A percentile compares a stretch with the other conserved stretches of the same genome.
Conservation (phyloP, 2,113 vertebrate species). For the Tragelaphus buxtoni region DNA sequence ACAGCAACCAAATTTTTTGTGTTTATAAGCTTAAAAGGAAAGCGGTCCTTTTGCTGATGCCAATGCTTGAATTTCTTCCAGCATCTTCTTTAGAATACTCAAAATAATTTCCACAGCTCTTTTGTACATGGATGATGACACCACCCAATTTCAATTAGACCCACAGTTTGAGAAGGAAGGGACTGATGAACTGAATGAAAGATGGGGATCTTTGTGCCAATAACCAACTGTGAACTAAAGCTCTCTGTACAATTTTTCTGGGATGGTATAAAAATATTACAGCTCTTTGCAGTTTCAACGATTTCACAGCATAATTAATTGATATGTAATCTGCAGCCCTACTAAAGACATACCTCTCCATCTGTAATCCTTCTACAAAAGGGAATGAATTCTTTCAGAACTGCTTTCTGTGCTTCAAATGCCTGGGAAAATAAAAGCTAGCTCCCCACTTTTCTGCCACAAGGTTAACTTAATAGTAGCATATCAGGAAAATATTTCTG, state of each 20-base stretch:
- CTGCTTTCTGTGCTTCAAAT: slow-evolving; percentile 10
- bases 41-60: not conserved
- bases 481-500: slow-evolving; percentile 80
- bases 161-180: not conserved
- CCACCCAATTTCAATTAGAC: not conserved
- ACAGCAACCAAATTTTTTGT: slow-evolving; percentile 16
- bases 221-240: not conserved
- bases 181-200: not conserved
- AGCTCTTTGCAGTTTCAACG: not conserved
- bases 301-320: slow-evolving; percentile 18
- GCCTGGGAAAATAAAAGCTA: slow-evolving; percentile 52
- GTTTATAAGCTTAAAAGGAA: slow-evolving; percentile 1
- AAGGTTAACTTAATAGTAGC: slow-evolving; percentile 88
- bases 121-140: not conserved
- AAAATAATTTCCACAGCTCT: slow-evolving; percentile 22
- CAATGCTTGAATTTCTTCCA: not conserved
- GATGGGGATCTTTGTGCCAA: not conserved
- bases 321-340: not conserved
- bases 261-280: not conserved
- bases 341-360: not conserved
- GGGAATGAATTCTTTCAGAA: slow-evolving; percentile 28
- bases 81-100: not conserved
- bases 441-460: slow-evolving; percentile 68
- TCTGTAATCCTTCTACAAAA: slow-evolving; percentile 2
- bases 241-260: not conserved